Conservation (phyloP, 2,113 vertebrate genomes). For the Tachycineta bicolor region DNA sequence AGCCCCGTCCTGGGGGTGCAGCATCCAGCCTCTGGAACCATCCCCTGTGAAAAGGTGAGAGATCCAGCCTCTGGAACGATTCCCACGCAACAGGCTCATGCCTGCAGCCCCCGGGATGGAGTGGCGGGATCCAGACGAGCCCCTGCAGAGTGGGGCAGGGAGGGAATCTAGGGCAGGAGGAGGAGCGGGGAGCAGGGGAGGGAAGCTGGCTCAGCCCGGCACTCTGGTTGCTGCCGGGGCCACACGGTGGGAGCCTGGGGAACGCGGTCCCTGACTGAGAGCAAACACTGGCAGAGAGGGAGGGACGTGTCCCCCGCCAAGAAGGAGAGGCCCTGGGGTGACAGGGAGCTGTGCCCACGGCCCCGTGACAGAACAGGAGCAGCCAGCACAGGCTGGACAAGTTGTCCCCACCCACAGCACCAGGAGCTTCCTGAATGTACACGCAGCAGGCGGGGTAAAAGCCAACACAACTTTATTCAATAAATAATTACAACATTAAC, state of each 20-base stretch:
- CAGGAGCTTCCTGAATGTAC: background rate
- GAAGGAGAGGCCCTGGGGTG: background rate
- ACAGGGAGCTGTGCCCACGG: background rate
- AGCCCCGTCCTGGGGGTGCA: background rate
- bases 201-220: constrained; percentile 6
- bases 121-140: background rate
- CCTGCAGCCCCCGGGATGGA: background rate
- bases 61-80: background rate
- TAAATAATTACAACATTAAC: constrained; percentile 13
- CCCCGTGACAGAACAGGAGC: background rate
- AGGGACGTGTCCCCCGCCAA: fast-evolving
- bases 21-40: background rate
- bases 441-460: background rate
- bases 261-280: background rate
- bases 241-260: background rate
- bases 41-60: background rate
- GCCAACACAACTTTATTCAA: constrained; percentile 45
- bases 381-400: background rate
- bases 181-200: background rate
- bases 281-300: background rate
- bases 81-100: fast-evolving
- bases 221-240: background rate
- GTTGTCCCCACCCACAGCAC: constrained; percentile 8
- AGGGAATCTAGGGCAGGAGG: constrained; percentile 49
- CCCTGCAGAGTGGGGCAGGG: background rate